Evolutionary conservation across 2,888 invertebrate genomes (phyloP).

Genomic region (Chouioia cunea): DNA sequence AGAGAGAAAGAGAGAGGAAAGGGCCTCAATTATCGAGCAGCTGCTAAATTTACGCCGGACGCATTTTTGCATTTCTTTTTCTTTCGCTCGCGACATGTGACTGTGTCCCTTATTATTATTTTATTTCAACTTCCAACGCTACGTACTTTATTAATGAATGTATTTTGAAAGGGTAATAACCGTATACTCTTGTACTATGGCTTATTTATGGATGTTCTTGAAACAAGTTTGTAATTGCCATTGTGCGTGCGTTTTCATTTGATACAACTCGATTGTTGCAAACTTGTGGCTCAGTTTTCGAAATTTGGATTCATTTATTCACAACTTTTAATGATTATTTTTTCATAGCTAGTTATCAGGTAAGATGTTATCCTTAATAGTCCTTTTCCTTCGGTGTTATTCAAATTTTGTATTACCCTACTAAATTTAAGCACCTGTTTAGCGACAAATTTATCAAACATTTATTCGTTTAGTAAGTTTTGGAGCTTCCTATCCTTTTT

Average conservation of each 20-base stretch:
- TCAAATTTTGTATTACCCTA: no score
- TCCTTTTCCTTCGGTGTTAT: background rate
- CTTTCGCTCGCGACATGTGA: conserved; percentile 5
- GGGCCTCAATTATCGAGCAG: conserved; percentile 46
- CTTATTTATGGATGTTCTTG: background rate
- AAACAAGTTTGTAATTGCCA: background rate
- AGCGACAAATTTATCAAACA: no score
- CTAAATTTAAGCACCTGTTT: no score
- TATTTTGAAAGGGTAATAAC: no score
- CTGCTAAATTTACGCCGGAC: conserved; percentile 40
- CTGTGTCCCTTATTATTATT: background rate
- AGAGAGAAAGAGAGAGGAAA: conserved; percentile 18
- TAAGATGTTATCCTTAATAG: no score
- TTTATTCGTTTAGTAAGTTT: no score
- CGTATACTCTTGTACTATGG: background rate
- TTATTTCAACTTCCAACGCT: background rate
- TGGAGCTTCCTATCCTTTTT: no score
- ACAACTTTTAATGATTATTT: background rate
- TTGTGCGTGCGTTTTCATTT: background rate
- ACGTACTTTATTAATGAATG: conserved; percentile 29
- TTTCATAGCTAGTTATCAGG: no score
- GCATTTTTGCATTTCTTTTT: conserved; percentile 13
- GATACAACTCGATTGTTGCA: background rate
- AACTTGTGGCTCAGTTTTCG: no score
- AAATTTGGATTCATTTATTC: background rate